Evolutionary conservation across 1,140 invertebrate species (phyloP).

Genomic region (Druon quercuslanigerum): DNA sequence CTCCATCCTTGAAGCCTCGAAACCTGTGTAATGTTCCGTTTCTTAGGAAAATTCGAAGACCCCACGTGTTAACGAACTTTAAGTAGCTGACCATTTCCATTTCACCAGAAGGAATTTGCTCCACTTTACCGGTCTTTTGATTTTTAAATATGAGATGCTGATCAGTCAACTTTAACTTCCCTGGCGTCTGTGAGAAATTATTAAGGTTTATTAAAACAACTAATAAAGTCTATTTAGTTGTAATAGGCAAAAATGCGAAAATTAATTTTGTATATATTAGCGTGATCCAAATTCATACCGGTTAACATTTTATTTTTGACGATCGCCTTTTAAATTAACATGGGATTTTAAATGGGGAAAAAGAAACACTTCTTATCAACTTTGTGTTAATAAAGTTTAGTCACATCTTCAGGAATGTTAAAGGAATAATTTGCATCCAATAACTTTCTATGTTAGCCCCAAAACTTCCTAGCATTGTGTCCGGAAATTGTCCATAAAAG

Average conservation of each 20-base stretch:
- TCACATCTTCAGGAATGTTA: too few species aligned
- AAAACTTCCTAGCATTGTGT: too few species aligned
- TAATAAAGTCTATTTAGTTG: slow-evolving; percentile 29
- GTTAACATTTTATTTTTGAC: too few species aligned
- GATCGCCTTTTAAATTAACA: too few species aligned
- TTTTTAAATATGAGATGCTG: slow-evolving; percentile 96
- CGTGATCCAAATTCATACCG: too few species aligned
- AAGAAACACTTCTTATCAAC: too few species aligned
- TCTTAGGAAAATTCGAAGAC: slow-evolving; percentile 92
- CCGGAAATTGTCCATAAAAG: too few species aligned
- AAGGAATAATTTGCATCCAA: too few species aligned
- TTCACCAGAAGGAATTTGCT: slow-evolving; percentile 89
- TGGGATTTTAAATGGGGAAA: too few species aligned
- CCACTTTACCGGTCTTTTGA: slow-evolving; percentile 96
- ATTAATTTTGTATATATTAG: not conserved
- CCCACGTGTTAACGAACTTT: slow-evolving; percentile 92
- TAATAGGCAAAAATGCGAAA: not conserved
- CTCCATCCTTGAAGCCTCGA: slow-evolving; percentile 94
- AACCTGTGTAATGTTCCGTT: slow-evolving; percentile 94
- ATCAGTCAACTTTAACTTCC: slow-evolving; percentile 93
- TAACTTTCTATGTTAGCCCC: too few species aligned
- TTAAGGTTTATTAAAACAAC: slow-evolving; percentile 17
- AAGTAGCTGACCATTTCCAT: slow-evolving; percentile 95
- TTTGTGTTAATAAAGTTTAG: too few species aligned
- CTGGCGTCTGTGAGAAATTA: slow-evolving; percentile 80